These are phyloP conservation scores for Galagoides demidoff DNA, from an alignment of 2,797 vertebrate genomes.

Conservation along the genomic window DNA sequence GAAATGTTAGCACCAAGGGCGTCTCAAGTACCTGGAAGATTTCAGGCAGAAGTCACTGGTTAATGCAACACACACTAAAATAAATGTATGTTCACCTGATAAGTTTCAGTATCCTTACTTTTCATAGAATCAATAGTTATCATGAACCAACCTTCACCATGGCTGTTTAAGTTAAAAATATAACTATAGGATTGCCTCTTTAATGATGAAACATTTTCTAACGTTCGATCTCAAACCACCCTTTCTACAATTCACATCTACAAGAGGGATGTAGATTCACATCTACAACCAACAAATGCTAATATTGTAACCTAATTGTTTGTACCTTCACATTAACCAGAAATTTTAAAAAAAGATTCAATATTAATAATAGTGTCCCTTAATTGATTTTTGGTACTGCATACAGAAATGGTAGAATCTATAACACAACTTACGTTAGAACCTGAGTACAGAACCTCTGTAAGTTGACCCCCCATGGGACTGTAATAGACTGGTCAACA, in stretches of 20 bases:
- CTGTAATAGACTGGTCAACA: too few relatives aligned
- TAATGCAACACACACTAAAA: neutral
- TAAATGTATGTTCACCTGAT: neutral
- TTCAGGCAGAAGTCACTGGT: neutral
- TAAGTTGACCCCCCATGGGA: too few relatives aligned
- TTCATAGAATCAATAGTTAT: neutral
- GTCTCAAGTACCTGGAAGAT: neutral
- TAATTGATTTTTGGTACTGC: neutral
- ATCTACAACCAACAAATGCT: too few relatives aligned
- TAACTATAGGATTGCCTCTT: neutral
- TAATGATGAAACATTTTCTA: neutral
- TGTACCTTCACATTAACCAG: too few relatives aligned
- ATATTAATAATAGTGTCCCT: neutral
- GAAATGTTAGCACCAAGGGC: neutral
- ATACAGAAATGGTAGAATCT: neutral
- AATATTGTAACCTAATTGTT: too few relatives aligned
- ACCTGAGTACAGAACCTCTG: too few relatives aligned
- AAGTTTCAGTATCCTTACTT: neutral
- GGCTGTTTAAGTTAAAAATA: neutral
- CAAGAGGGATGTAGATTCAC: neutral
- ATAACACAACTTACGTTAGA: too few relatives aligned
- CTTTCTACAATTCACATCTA: neutral
- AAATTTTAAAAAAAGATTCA: neutral
- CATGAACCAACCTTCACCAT: neutral
- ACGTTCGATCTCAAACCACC: neutral